Conservation (phyloP, 2,797 vertebrate species). For the Sebastes kiyomatsui region DNA sequence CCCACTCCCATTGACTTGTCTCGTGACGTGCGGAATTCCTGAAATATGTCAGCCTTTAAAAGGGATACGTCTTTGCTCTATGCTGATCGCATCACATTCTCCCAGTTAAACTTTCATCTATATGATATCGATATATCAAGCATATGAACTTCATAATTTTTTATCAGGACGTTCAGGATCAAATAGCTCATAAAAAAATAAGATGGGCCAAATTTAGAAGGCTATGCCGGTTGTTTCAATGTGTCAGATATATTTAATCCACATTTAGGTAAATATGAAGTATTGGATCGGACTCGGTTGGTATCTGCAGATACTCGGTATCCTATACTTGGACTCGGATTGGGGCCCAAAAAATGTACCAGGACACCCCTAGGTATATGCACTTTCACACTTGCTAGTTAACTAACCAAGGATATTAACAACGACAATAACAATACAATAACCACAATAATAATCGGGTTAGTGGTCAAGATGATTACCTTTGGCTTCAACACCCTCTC, state of each 20-base stretch:
- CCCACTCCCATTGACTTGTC: too few species aligned
- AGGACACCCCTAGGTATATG: background rate
- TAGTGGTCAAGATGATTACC: slow-evolving; percentile 74
- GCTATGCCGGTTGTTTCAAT: background rate
- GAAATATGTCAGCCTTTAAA: background rate
- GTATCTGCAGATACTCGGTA: background rate
- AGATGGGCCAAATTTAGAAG: background rate
- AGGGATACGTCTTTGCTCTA: background rate
- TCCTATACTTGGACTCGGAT: background rate
- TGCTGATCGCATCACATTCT: background rate
- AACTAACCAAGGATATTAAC: background rate
- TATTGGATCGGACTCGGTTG: background rate
- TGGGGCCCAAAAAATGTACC: background rate
- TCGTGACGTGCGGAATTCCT: too few species aligned
- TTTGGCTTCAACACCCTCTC: slow-evolving; percentile 95
- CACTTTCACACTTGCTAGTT: background rate
- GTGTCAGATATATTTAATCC: background rate
- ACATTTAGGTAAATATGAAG: background rate
- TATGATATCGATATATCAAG: background rate
- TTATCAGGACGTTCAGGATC: background rate
- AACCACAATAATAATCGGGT: background rate
- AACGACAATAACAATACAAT: background rate
- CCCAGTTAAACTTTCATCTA: background rate
- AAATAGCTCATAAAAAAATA: background rate
- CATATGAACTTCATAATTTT: background rate